Evolutionary conservation across 2,888 invertebrate species (phyloP).

Genomic region (Xestobium rufovillosum): DNA sequence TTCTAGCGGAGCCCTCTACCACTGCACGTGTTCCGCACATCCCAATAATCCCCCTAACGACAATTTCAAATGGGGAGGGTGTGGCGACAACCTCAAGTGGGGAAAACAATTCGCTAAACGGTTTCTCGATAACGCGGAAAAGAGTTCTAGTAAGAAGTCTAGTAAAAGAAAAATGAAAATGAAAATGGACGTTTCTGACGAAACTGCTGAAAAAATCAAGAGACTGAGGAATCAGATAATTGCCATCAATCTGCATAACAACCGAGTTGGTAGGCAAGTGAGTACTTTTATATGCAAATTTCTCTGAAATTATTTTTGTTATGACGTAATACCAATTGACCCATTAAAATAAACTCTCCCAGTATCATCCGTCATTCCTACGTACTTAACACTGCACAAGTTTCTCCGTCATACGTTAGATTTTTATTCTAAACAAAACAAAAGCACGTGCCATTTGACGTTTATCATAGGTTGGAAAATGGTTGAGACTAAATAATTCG

Average conservation of each 20-base stretch:
- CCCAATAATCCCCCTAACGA: constrained; percentile 59
- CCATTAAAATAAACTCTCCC: too few relatives aligned
- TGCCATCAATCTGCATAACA: constrained; percentile 73
- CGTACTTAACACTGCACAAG: too few relatives aligned
- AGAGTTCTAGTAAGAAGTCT: constrained; percentile 43
- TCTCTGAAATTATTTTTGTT: too few relatives aligned
- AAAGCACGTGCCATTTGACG: too few relatives aligned
- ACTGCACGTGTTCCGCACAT: constrained; percentile 71
- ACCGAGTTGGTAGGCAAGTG: constrained; percentile 69
- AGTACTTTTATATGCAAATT: too few relatives aligned
- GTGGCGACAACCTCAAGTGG: constrained; percentile 73
- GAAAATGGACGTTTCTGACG: constrained; percentile 34
- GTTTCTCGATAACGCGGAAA: constrained; percentile 61
- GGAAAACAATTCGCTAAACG: constrained; percentile 64
- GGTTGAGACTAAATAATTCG: too few relatives aligned
- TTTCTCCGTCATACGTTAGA: too few relatives aligned
- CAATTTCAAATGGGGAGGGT: constrained; percentile 80
- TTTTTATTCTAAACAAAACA: too few relatives aligned
- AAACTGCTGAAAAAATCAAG: constrained; percentile 39
- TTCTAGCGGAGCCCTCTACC: constrained; percentile 63
- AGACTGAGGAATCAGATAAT: constrained; percentile 50
- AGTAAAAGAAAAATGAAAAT: constrained; percentile 40
- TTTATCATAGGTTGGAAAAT: too few relatives aligned
- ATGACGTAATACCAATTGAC: too few relatives aligned
- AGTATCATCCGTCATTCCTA: too few relatives aligned